A percentile compares a stretch with the other conserved stretches of the same genome.
These are phyloP conservation scores for Eustalomyia histrio DNA, from an alignment of 2,888 invertebrate species.

Conservation along the genomic window DNA sequence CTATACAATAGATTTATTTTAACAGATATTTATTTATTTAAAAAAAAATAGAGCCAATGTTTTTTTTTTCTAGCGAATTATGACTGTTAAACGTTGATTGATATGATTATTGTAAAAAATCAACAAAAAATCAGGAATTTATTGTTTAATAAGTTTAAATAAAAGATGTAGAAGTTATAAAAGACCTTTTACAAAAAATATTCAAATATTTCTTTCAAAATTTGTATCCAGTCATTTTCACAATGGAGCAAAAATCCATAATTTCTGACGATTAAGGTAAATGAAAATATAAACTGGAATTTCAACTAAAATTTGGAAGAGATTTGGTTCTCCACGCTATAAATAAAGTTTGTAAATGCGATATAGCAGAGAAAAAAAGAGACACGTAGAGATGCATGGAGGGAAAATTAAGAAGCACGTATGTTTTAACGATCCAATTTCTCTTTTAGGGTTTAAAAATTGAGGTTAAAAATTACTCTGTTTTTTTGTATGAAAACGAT, in stretches of 20 bases:
- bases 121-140: neutral
- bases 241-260: neutral
- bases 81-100: conserved; percentile 76
- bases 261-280: too few species aligned
- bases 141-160: conserved; percentile 4
- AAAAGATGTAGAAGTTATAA: neutral
- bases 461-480: too few species aligned
- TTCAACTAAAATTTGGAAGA: too few species aligned
- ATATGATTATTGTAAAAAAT: conserved; percentile 68
- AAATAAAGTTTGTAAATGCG: too few species aligned
- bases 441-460: too few species aligned
- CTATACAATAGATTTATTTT: neutral
- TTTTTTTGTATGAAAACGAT: too few species aligned
- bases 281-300: too few species aligned
- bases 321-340: too few species aligned
- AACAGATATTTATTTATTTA: conserved; percentile 38
- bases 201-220: conserved; percentile 19
- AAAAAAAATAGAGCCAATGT: conserved; percentile 39
- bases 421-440: too few species aligned
- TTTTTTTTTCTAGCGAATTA: conserved; percentile 77
- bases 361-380: too few species aligned
- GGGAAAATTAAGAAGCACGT: too few species aligned
- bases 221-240: conserved; percentile 15
- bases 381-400: too few species aligned
- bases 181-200: neutral